phyloP scores from a whole-genome alignment of 2,797 vertebrate species.

The Eulemur coronatus region DNA sequence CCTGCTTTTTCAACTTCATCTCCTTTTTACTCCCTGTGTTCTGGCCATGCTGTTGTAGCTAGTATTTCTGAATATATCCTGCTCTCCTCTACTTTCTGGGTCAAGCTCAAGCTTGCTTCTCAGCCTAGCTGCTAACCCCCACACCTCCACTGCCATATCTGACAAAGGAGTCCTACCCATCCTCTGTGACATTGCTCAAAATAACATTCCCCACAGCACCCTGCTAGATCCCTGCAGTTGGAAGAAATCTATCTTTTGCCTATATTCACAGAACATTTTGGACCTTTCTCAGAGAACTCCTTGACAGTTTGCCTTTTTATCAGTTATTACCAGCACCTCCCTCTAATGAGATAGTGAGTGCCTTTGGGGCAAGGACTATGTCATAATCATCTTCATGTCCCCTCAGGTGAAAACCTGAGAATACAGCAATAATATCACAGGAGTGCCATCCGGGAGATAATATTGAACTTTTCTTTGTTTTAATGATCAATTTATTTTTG shows the following conservation, averaged over 20 bases:
- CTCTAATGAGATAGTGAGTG: neutral
- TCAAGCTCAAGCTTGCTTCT: conserved; percentile 23
- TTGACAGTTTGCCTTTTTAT: conserved; percentile 6
- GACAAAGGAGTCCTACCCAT: neutral
- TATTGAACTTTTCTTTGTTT: neutral
- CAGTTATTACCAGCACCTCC: neutral
- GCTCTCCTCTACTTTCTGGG: neutral
- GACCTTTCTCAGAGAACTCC: neutral
- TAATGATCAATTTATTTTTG: neutral
- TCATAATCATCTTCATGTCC: neutral
- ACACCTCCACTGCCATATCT: neutral
- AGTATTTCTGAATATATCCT: neutral
- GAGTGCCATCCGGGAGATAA: neutral
- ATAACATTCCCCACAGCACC: neutral
- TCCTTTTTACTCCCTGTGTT: neutral
- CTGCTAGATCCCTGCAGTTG: neutral
- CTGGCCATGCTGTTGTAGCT: neutral
- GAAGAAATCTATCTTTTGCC: neutral
- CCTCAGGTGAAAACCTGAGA: neutral
- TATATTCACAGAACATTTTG: neutral
- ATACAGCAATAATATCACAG: neutral
- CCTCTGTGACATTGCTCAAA: neutral
- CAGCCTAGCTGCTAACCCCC: neutral
- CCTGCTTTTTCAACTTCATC: neutral
- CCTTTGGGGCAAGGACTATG: neutral